A percentile compares a stretch with the other conserved stretches of the same genome.
phyloP scores from a whole-genome alignment of 2,888 invertebrate species.

The Chaetogeoica ovagalla region DNA sequence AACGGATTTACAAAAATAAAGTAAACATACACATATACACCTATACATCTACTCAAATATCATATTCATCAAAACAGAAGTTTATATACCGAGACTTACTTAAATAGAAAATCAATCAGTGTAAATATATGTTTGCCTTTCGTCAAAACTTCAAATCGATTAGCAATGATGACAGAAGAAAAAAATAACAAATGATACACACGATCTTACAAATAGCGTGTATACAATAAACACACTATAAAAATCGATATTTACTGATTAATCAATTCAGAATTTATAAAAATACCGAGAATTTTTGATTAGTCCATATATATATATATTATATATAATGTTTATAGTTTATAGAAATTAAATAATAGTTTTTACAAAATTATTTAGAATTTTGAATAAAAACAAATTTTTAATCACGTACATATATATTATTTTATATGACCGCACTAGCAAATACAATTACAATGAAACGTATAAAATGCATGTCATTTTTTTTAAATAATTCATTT shows the following conservation, averaged over 20 bases:
- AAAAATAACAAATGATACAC: constrained; percentile 1
- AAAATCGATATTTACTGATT: neutral
- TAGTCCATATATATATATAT: too few relatives aligned
- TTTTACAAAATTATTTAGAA: too few relatives aligned
- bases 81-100: neutral
- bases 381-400: too few relatives aligned
- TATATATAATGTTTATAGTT: too few relatives aligned
- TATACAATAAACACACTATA: neutral
- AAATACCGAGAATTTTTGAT: too few relatives aligned
- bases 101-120: constrained; percentile 21
- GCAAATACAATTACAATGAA: too few relatives aligned
- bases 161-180: constrained; percentile 2
- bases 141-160: constrained; percentile 7
- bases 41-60: neutral
- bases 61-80: constrained; percentile 2
- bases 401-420: too few relatives aligned
- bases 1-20: constrained; percentile 3
- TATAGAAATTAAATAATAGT: too few relatives aligned
- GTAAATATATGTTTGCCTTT: constrained; percentile 7
- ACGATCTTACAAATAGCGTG: neutral
- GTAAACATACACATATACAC: neutral
- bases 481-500: too few relatives aligned
- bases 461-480: too few relatives aligned
- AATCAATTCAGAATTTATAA: neutral
- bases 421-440: too few relatives aligned